Evolutionary conservation across 1,140 invertebrate genomes (phyloP), one percentile per base, ranked within the genome.

Genomic region (Cydia pomonella): DNA sequence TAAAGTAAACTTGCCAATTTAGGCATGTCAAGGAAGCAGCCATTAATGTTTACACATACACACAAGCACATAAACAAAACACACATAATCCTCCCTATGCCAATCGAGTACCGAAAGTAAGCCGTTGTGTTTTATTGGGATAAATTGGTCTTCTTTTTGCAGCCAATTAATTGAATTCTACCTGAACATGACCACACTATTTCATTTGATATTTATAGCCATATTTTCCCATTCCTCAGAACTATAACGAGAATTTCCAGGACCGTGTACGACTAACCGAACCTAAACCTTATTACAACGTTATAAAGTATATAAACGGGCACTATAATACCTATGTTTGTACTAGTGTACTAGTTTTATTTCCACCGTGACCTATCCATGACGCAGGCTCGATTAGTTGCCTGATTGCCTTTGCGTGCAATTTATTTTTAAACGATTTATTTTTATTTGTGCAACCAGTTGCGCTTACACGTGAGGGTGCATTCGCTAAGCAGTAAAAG

Each of bases 201-300:
- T 59, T 59, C 53, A 59, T 59, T 59, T 59, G 21, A 59, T 23
- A 59, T 59, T 59, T 59, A 59, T 59, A 59, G 53, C 53, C 53
- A 21, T 59, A 18, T 59, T 59, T 53, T 23, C 21, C 53, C 16
- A 18, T 53, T 59, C 23, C 53, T 59, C 53, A 59, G 6, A 23
- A 59, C 53, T 59, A 59, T 59, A 59, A 12, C 18, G 21, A 23
- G 21, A 59, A 59, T 59, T 21, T 10, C 18, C 10, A 59, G 50
- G 53, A 59, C 53, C 9, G 6, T 23, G 53, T 59, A 9, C n/a
- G 6, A 53, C 21, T 59, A 7, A 59, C 21, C 18, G 18, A 21
- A 6, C 21, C 6, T 59, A 23, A 59, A 59, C 53, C 53, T 59
- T 59, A 59, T 23, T 12, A 10, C 18, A 23, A 23, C n/a, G 10